Base-by-base conservation (phyloP, 2,888 invertebrate species). In the Microctonus aethiopoides region DNA sequence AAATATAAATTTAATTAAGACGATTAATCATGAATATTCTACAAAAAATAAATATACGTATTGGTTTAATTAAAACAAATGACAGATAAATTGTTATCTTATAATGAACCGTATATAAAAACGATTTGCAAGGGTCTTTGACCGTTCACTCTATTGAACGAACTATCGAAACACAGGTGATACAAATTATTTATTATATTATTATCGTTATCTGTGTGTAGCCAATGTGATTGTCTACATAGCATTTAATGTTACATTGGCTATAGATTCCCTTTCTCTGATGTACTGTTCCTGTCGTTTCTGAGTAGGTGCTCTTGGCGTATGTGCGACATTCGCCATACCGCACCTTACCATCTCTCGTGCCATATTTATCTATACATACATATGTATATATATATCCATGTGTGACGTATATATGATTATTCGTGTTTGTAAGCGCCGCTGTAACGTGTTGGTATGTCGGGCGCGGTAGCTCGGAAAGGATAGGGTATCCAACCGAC, bases 381-480 rank as follows among this genome's bases (percentile, higher is more conserved):
- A n/a, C 11, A 29, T n/a, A n/a, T n/a, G n/a, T n/a, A n/a, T 39
- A n/a, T 11, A 56, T 56, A 29, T 56, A n/a, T 56, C 16, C 29
- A 29, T 57, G 16, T 57, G 32, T 32, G 57, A 57, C 57, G 34
- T 57, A 34, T 57, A 16, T 54, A 24, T 57, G n/a, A 57, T 57
- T 32, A 54, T 54, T 57, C 34, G 16, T 20, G 57, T 32, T n/a
- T 34, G n/a, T 34, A 29, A 57, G 7, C 57, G 34, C 32, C 32
- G 34, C 9, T 7, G 34, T 57, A 34, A 29, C 54, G 26, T 32
- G 57, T 57, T 32, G 57, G 57, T 57, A 57, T 57, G 57, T 57
- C 57, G 57, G 57, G 57, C 57, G 57, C 57, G 57, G 57, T 57
- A 57, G 32, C 32, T 57, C 57, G 34, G 32, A 57, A 57, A 57